phyloP scores from a whole-genome alignment of 2,113 vertebrate species.

The Zosterops borbonicus region DNA sequence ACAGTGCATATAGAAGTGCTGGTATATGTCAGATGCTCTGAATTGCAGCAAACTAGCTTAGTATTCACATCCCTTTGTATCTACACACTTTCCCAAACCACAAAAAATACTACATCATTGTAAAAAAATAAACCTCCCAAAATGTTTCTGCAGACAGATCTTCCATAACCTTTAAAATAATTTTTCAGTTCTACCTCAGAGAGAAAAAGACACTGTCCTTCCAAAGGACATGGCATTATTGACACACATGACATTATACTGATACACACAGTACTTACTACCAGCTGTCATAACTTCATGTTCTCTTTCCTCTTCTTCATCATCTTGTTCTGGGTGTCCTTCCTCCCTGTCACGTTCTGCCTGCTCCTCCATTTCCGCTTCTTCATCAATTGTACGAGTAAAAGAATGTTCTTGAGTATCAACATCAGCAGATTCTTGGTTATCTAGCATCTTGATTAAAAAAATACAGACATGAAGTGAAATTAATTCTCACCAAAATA shows the following conservation, averaged over 20 bases:
- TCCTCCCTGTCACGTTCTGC: conserved; percentile 91
- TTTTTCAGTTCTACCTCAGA: background rate
- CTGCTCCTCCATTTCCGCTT: conserved; percentile 94
- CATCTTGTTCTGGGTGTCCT: conserved; percentile 89
- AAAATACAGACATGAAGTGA: background rate
- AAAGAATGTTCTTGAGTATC: conserved; percentile 93
- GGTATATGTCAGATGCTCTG: background rate
- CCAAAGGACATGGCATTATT: background rate
- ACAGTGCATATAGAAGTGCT: background rate
- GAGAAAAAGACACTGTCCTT: background rate
- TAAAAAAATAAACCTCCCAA: background rate
- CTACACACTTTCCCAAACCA: background rate
- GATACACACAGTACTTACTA: conserved; percentile 80
- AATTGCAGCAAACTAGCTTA: background rate
- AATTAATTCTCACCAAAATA: background rate
- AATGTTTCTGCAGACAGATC: background rate
- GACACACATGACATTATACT: background rate
- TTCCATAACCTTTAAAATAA: background rate
- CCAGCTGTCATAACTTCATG: conserved; percentile 98
- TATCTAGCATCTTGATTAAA: conserved; percentile 85
- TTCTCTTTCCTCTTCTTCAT: conserved; percentile 92
- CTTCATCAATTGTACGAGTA: conserved; percentile 95
- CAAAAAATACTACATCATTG: background rate
- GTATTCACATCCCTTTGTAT: background rate
- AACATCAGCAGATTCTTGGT: conserved; percentile 89